Base-by-base conservation (phyloP, 2,113 vertebrate species). In the Anhinga rufa region DNA sequence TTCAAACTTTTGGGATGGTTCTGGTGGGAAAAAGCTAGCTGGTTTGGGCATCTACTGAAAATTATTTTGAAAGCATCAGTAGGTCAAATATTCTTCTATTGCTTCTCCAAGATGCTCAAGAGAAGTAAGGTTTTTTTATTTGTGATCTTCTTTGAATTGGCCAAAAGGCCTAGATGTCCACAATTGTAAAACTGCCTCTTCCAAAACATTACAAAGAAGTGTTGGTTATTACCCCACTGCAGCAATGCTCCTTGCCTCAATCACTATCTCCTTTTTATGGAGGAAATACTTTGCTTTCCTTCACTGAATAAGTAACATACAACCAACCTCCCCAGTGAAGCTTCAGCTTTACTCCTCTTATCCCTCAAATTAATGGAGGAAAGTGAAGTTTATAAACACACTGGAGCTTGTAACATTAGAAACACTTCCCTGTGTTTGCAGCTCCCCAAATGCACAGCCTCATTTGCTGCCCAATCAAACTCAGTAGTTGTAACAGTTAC, bases 401-500 rank as follows among this genome's bases (percentile, higher is more conserved):
- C 26, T 78, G 58, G 86, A 94, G 80, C 92, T 71, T 66, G 54
- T 84, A 93, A 90, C 46, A 48, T 78, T 79, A 42, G 68, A 93
- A 74, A 74, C 86, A n/a, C 31, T 78, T 40, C 40, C 88, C 71
- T 58, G n/a, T 85, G 61, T 79, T 81, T 92, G 92, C 82, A 91
- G 85, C 65, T 97, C 96, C 96, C 97, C 91, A 61, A 90, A 68
- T 86, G 55, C 93, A 94, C 80, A 97, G 95, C 92, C 95, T 97
- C 96, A 95, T 97, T 95, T 97, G 58, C 93, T 82, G 90, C 90
- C 97, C 96, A 83, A 86, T 97, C 93, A 93, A 94, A 98, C 88
- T 90, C 78, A 88, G 92, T 36, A 69, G 80, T 52, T 93, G 64
- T 89, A 83, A 82, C 93, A 55, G 92, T 90, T 96, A 95, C 97